phyloP scores from a whole-genome alignment of 2,113 vertebrate species.

The Melanostigma gelatinosum region DNA sequence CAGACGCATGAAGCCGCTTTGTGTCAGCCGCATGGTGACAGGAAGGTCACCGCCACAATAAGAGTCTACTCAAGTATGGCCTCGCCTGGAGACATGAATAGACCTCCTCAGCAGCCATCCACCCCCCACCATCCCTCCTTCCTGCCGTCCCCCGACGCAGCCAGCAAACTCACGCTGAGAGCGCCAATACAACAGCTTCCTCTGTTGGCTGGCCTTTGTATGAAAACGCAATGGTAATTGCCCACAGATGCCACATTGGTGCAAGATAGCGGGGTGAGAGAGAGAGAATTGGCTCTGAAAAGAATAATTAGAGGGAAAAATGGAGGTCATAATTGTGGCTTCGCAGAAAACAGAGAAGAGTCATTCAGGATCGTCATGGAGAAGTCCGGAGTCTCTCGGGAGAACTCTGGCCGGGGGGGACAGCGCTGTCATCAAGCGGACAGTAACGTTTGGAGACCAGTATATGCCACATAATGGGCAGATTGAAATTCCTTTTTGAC shows the following conservation, averaged over 20 bases:
- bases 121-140: conserved; percentile 56
- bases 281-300: conserved; percentile 49
- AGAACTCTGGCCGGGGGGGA: conserved; percentile 18
- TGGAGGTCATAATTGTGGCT: conserved; percentile 60
- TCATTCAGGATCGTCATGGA: conserved; percentile 54
- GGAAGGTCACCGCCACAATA: conserved; percentile 64
- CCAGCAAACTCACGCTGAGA: conserved; percentile 58
- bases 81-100: conserved; percentile 66
- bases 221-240: conserved; percentile 71
- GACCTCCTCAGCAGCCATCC: conserved; percentile 56
- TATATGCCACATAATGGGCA: conserved; percentile 36
- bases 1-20: conserved; percentile 43
- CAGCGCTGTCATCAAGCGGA: conserved; percentile 44
- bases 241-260: conserved; percentile 70
- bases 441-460: conserved; percentile 22
- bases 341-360: conserved; percentile 50
- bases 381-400: conserved; percentile 31
- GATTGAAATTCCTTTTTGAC: conserved; percentile 62
- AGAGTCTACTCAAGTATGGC: conserved; percentile 56
- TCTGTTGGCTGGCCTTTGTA: conserved; percentile 72
- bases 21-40: conserved; percentile 52
- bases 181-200: conserved; percentile 69
- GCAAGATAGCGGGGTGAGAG: conserved; percentile 28
- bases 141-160: conserved; percentile 43
- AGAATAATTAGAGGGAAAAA: conserved; percentile 51